These are phyloP conservation scores for Drosophila aff. DNA, from an alignment of 1,140 invertebrate genomes.

Conservation along the genomic window DNA sequence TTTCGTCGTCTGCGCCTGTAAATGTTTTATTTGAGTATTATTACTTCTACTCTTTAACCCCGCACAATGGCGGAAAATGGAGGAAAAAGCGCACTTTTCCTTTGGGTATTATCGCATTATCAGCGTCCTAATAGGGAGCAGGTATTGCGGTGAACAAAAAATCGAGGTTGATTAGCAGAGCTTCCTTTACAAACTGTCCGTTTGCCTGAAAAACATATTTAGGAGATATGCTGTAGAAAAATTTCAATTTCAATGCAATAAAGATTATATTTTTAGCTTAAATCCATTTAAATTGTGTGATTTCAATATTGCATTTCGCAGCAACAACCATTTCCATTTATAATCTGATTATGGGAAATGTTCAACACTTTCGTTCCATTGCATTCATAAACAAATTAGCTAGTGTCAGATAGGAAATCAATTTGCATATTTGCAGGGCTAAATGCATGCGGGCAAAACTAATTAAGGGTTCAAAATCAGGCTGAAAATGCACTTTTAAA, in stretches of 20 bases:
- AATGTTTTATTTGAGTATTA: slow-evolving; percentile 82
- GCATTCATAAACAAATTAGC: slow-evolving; percentile 42
- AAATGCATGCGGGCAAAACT: background rate
- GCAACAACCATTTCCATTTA: slow-evolving; percentile 24
- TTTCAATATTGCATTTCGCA: slow-evolving; percentile 2
- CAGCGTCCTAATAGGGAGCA: slow-evolving; percentile 8
- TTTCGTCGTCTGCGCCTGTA: slow-evolving; percentile 77
- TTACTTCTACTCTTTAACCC: slow-evolving; percentile 77
- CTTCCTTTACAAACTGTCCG: background rate
- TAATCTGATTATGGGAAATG: slow-evolving; percentile 44
- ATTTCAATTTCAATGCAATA: background rate
- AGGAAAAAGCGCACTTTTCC: slow-evolving; percentile 15
- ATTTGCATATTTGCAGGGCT: slow-evolving; percentile 31
- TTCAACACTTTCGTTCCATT: slow-evolving; percentile 41
- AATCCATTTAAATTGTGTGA: background rate
- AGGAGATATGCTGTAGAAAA: background rate
- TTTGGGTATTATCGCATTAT: slow-evolving; percentile 12
- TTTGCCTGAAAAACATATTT: background rate
- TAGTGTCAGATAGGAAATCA: slow-evolving; percentile 29
- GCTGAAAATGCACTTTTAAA: slow-evolving; percentile 4
- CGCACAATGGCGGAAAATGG: slow-evolving; percentile 40
- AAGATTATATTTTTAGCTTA: background rate
- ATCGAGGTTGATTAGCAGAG: slow-evolving; percentile 10
- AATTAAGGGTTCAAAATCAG: slow-evolving; percentile 20
- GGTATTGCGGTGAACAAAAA: slow-evolving; percentile 9